Evolutionary conservation across 2,797 vertebrate genomes (phyloP).

Genomic region (Cetoscarus ocellatus): DNA sequence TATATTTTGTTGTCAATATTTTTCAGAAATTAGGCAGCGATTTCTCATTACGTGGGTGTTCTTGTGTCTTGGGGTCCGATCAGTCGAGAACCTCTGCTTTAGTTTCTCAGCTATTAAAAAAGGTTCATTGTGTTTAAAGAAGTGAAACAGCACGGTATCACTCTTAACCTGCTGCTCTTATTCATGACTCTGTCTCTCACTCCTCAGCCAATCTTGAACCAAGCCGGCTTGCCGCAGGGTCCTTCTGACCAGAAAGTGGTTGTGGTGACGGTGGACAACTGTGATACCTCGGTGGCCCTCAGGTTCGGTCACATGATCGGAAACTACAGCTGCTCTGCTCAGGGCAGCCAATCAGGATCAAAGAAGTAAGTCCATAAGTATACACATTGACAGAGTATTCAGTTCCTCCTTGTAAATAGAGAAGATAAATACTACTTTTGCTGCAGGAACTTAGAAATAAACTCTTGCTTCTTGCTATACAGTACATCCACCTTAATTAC

Average conservation of each 20-base stretch:
- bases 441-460: not conserved
- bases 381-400: not conserved
- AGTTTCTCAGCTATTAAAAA: not conserved
- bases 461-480: not conserved
- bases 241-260: slow-evolving; percentile 96
- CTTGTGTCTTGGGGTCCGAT: too few species aligned
- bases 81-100: not conserved
- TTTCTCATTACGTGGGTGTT: too few species aligned
- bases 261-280: slow-evolving; percentile 92
- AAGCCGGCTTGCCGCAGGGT: slow-evolving; percentile 91
- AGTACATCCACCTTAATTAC: not conserved
- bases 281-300: slow-evolving; percentile 91
- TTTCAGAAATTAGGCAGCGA: too few species aligned
- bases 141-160: not conserved
- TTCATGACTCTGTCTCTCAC: slow-evolving; percentile 31
- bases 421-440: not conserved
- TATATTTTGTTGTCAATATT: too few species aligned
- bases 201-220: slow-evolving; percentile 89
- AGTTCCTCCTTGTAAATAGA: not conserved
- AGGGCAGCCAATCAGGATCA: slow-evolving; percentile 93
- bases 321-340: slow-evolving; percentile 94
- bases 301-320: slow-evolving; percentile 89
- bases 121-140: not conserved
- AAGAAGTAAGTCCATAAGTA: slow-evolving; percentile 89
- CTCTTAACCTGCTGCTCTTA: slow-evolving; percentile 14